Conservation (phyloP, 2,113 vertebrate genomes). For the Barbus barbus region DNA sequence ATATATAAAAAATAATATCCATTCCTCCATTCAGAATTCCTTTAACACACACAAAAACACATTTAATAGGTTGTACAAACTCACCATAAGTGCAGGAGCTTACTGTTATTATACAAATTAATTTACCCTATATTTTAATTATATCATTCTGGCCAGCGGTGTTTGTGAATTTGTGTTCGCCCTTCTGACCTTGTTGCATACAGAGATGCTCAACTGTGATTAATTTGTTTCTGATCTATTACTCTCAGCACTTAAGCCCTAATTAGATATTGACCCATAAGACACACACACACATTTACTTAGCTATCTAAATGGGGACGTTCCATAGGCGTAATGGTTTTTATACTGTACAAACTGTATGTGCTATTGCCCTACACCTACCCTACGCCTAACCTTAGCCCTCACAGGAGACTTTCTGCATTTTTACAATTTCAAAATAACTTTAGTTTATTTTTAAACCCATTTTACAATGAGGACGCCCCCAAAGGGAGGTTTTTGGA, state of each 20-base stretch:
- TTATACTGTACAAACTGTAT: no score
- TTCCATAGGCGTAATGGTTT: no score
- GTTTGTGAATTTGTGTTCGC: background rate
- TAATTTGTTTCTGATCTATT: conserved; percentile 43
- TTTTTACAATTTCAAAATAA: no score
- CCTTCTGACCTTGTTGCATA: background rate
- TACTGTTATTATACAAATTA: background rate
- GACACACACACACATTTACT: conserved; percentile 30
- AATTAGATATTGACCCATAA: conserved; percentile 68
- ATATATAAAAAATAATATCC: no score
- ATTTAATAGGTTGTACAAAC: background rate
- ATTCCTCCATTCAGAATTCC: background rate
- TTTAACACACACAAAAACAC: background rate
- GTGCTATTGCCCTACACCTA: no score
- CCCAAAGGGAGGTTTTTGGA: no score
- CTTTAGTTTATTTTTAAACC: no score
- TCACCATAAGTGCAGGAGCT: background rate
- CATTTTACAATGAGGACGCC: no score
- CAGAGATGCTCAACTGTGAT: conserved; percentile 21
- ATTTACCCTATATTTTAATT: background rate
- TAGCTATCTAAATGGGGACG: no score
- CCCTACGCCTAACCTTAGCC: no score
- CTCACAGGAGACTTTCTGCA: no score
- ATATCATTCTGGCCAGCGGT: background rate
- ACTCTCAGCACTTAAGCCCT: conserved; percentile 56